Conservation (phyloP, 1,140 invertebrate genomes). For the Danaus plexippus region DNA sequence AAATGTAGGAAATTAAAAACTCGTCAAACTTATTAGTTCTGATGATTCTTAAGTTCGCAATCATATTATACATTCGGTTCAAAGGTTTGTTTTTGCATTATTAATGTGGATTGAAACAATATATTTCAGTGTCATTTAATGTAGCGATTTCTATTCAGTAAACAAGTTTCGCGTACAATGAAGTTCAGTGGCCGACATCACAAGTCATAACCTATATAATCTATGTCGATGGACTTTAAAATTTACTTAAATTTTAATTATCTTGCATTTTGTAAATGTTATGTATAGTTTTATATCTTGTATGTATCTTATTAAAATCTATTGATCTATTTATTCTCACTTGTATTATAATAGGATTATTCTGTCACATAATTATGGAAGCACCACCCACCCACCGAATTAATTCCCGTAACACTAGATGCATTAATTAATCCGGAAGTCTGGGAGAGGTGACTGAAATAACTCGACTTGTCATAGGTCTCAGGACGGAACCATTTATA, state of each 20-base stretch:
- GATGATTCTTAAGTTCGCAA: too few relatives aligned
- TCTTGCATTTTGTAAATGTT: too few relatives aligned
- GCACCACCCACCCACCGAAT: constrained; percentile 11
- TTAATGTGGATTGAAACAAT: too few relatives aligned
- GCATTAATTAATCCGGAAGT: constrained; percentile 50
- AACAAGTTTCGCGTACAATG: constrained; percentile 57
- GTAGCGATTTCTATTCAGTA: constrained; percentile 47
- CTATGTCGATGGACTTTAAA: neutral
- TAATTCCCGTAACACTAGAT: constrained; percentile 50
- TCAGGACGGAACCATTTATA: constrained; percentile 38
- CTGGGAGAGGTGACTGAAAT: constrained; percentile 39
- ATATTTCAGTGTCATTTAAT: constrained; percentile 4
- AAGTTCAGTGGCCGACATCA: constrained; percentile 42
- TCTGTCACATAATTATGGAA: too few relatives aligned
- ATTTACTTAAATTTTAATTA: constrained; percentile 12
- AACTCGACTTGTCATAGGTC: constrained; percentile 46
- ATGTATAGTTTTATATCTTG: too few relatives aligned
- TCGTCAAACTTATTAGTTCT: too few relatives aligned
- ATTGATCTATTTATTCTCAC: too few relatives aligned
- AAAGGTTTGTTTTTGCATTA: too few relatives aligned
- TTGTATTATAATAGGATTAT: too few relatives aligned
- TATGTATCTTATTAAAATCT: too few relatives aligned
- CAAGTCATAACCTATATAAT: constrained; percentile 14
- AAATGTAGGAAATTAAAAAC: too few relatives aligned
- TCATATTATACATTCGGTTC: too few relatives aligned